Conservation (phyloP, 1,140 invertebrate species). For the Aphaenogaster ashmeadi region DNA sequence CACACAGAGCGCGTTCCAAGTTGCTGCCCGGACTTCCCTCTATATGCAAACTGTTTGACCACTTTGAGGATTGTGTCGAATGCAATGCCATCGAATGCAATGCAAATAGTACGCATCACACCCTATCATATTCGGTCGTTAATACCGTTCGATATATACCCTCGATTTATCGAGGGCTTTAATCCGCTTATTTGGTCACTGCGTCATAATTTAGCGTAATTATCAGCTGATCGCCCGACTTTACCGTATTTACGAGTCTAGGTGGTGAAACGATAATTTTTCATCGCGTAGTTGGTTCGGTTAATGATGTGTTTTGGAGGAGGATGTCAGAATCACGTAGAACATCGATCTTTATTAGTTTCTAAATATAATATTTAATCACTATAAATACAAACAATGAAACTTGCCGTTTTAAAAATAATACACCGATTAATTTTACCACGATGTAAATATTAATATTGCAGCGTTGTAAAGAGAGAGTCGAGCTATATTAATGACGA, state of each 20-base stretch:
- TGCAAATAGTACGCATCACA: conserved; percentile 34
- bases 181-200: conserved; percentile 78
- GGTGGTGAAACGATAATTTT: neutral
- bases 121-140: conserved; percentile 44
- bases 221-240: conserved; percentile 67
- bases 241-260: conserved; percentile 59
- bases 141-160: conserved; percentile 66
- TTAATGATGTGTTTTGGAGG: neutral
- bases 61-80: conserved; percentile 20
- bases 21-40: neutral
- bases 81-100: conserved; percentile 24
- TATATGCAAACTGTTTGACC: neutral
- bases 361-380: neutral
- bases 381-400: neutral
- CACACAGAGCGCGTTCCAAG: neutral
- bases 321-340: neutral
- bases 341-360: neutral
- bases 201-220: conserved; percentile 79
- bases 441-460: conserved; percentile 31
- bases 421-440: neutral
- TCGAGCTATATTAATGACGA: conserved; percentile 30
- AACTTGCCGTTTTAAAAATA: neutral
- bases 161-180: conserved; percentile 75
- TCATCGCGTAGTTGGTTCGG: neutral
- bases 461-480: conserved; percentile 6